Evolutionary conservation across 2,888 invertebrate genomes (phyloP), one percentile per base, ranked within the genome.

Genomic region (Polydrusus cervinus): DNA sequence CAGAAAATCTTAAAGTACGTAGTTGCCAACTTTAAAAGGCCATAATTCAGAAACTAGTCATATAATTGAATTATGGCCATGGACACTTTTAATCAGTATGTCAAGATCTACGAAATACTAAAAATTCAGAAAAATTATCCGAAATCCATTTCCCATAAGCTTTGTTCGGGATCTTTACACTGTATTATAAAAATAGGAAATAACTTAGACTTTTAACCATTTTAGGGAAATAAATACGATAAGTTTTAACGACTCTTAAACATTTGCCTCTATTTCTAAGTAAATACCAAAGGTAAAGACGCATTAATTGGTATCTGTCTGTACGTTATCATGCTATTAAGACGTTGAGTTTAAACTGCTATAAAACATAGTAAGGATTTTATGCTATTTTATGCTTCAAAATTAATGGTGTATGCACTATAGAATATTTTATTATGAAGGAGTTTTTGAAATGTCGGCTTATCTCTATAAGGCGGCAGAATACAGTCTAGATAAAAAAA

Each of bases 231-330:
- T 71, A 71, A 71, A 53, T 64, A 53, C 62, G 11, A 25, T 38
- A 61, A 73, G 61, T 66, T 73, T 73, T 67, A 73, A 73, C 40
- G 67, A 67, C 73, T 73, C 60, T 61, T 66, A 61, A 67, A 75
- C 71, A 70, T 60, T 61, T 74, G 53, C 74, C 34, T 34, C 30
- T 43, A 64, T 68, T 61, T 79, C 78, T 82, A 83, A 82, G 81
- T 82, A 81, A 82, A 80, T 80, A 81, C 79, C 78, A 76, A 79
- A 73, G 67, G 77, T 79, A 80, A 77, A 78, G 80, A 79, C 81
- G 82, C 80, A 80, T 81, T 79, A 77, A 86, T 83, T 88, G 89
- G 34, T 89, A 88, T 74, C 88, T 88, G 10, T 89, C 89, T 89
- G 89, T 89, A 65, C 70, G 65, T 70, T 68, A 70, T 70, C 74